These are phyloP conservation scores for Trogon surrucura DNA, from an alignment of 2,113 vertebrate species.

Conservation along the genomic window DNA sequence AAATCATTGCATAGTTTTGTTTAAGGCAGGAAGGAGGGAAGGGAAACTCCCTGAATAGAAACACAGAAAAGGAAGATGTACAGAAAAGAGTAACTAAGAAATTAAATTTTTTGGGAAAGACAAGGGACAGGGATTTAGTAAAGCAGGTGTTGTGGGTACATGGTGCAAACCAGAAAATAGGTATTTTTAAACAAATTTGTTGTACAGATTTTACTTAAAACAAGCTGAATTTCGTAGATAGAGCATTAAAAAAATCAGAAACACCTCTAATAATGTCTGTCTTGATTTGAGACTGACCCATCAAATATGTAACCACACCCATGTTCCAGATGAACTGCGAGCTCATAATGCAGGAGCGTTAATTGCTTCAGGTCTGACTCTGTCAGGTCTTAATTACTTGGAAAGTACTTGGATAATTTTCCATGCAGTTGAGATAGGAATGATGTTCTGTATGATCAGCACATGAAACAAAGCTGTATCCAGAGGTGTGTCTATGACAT, in stretches of 20 bases:
- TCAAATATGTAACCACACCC: background rate
- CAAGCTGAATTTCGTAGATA: background rate
- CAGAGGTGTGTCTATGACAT: background rate
- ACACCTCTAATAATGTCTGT: background rate
- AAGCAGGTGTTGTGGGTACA: background rate
- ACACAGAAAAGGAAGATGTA: background rate
- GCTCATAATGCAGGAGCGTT: background rate
- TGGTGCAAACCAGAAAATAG: background rate
- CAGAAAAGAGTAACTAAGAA: background rate
- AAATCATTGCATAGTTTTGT: background rate
- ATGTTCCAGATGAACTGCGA: background rate
- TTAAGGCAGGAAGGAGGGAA: background rate
- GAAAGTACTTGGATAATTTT: background rate
- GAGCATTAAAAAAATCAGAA: background rate
- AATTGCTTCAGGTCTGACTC: background rate
- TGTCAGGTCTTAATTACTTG: background rate
- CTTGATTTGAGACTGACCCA: background rate
- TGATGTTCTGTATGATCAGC: background rate
- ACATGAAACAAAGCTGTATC: background rate
- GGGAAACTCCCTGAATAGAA: background rate
- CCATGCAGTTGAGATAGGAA: background rate
- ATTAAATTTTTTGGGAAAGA: background rate
- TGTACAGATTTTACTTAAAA: background rate
- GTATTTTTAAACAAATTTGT: background rate
- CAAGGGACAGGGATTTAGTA: background rate